Base-by-base conservation (phyloP, 2,888 invertebrate genomes). In the Drosophila koepferae region DNA sequence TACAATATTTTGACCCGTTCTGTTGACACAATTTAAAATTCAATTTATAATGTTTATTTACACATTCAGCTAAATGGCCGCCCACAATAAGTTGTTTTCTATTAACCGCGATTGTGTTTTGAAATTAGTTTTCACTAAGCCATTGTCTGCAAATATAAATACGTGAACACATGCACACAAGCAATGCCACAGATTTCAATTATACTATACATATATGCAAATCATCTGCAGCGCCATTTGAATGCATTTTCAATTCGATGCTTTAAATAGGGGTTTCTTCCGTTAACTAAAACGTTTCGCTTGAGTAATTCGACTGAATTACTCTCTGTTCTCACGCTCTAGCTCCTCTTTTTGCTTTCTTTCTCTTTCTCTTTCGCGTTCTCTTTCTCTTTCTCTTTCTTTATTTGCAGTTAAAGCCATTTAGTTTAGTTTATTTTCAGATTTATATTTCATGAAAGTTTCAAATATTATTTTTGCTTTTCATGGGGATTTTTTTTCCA, bases 11-110 rank as follows among this genome's bases (percentile, higher is more conserved):
- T 62, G 66, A 60, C 61, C 77, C 63, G 73, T 78, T 82, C 62
- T 73, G 77, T 86, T 74, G 80, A 81, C 82, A 80, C 79, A 85
- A 82, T 87, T 87, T 76, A 65, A 87, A 87, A 87, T 85, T 69
- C 76, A 78, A 85, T 85, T 85, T 81, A 59, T 72, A 85, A 72
- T 82, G 74, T 85, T 78, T 85, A 80, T 86, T 84, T 75, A 77
- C 80, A 86, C 67, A 71, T 77, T 56, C 46, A 55, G 55, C 34
- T 65, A 59, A 69, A 74, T 66, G 64, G 66, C 46, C 49, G 40
- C 51, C 44, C 48, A 53, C 38, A 44, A 46, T 18, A 23, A 10
- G n/a, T 55, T 46, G 56, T 49, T 63, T 41, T 62, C 59, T 16
- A 41, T 43, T 63, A 16, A 49, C 59, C 65, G 51, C 63, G 44